Base-by-base conservation (phyloP, 1,140 invertebrate species). In the Nasonia vitripennis region DNA sequence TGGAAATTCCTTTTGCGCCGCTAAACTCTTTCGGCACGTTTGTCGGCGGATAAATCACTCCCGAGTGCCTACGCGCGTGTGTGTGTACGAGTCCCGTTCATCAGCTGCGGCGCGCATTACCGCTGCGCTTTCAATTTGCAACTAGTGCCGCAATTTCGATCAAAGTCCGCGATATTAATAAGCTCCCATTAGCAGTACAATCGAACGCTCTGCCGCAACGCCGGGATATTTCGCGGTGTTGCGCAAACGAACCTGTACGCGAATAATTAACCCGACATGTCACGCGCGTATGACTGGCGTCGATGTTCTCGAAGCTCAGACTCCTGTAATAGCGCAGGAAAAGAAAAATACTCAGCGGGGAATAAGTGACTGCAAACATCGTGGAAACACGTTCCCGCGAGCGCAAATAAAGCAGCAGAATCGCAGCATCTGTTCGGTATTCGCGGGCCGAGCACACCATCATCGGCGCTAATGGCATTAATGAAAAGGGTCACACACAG, bases 401-500 rank as follows among this genome's bases (percentile, higher is more conserved):
- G 10, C 12, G 70, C 20, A 71, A 71, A 71, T 71, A 71, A 71
- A 71, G 3, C 31, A 17, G 11, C 70, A 31, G 68, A 27, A 70
- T 70, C 17, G 31, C 27, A 17, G 70, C 31, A 71, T 71, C 23
- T 71, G 70, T 71, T 17, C 27, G 10, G 70, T 34, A 14, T 14
- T 10, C 23, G 27, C 10, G 17, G 55, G 7, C 55, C 17, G 55
- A 62, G 12, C 10, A 37, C 10, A 31, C 6, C 27, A 45, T 45
- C n/a, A 55, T 23, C 45, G 45, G 5, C 55, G 78, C 23, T 67
- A 79, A 79, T 37, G 51, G 31, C 78, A 67, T 37, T 62, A 79
- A 79, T 79, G 78, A 79, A 79, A 79, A 79, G 17, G 78, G 51
- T 37, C 51, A 37, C 10, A 12, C 41, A 9, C 51, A 2, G 78